Base-by-base conservation (phyloP, 1,140 invertebrate species). In the Pararge aegeria region DNA sequence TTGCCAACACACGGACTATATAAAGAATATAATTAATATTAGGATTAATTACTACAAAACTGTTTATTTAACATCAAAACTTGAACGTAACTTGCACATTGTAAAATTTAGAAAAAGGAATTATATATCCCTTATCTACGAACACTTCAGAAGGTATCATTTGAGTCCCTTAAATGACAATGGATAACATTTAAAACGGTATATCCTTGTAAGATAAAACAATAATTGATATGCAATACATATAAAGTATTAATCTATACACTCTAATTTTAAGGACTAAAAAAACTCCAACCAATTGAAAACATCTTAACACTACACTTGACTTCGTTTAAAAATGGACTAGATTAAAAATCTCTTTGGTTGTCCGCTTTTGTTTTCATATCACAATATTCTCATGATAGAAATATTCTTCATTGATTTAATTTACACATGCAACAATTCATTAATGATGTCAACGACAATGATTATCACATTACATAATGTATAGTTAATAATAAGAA, bases 131-230 rank as follows among this genome's bases (percentile, higher is more conserved):
- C 12, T 46, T 21, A 5, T 15, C 44, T 46, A 46, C 10, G 44
- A 46, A 46, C 44, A 46, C 44, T 46, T 46, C 12, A 46, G 20
- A 20, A 46, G 44, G 38, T 42, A 42, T 18, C 38, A 18, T 42
- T 42, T 42, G 3, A 42, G 1, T 42, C 38, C 13, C 15, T 18
- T 4, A 40, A 40, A 40, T 42, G 16, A 18, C 9, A 42, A 42
- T 42, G 38, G 38, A 15, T 42, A 42, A 42, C 38, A 42, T 18
- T 42, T 10, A 18, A 18, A 5, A 42, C 16, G 5, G 38, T 16
- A 42, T 7, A 42, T 42, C 3, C 7, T 16, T 0, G 5, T 5
- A 42, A 42, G 3, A 16, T 15, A 5, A 42, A 42, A 42, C 38
- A 42, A 42, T 42, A 16, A 7, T 42, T 42, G 38, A 42, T 42